phyloP scores from a whole-genome alignment of 2,113 vertebrate species.

The Microcebus ravelobensis region DNA sequence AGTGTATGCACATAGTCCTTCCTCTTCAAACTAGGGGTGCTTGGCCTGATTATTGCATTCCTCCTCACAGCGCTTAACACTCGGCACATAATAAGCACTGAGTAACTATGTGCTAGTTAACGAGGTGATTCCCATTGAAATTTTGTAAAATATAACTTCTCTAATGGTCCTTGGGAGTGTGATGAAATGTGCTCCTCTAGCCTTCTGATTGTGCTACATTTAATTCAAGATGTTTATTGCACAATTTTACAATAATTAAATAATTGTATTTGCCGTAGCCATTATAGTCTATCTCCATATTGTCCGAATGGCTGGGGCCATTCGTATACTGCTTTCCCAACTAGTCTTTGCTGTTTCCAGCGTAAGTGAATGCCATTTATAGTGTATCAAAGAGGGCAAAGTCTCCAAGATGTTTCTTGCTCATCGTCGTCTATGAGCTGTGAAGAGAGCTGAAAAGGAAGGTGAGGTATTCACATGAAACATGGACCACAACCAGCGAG shows the following conservation, averaged over 20 bases:
- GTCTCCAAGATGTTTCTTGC: fast-evolving
- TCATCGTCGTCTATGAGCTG: background rate
- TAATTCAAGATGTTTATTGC: background rate
- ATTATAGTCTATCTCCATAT: background rate
- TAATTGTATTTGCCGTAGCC: background rate
- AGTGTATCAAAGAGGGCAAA: background rate
- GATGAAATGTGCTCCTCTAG: background rate
- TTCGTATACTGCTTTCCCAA: background rate
- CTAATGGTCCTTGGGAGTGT: background rate
- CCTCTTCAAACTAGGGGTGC: fast-evolving
- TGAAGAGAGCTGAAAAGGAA: background rate
- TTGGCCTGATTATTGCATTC: background rate
- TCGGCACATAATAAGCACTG: fast-evolving
- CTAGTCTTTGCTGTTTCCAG: background rate
- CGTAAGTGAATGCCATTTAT: fast-evolving
- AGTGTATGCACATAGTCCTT: background rate
- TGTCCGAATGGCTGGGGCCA: background rate
- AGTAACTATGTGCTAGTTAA: background rate
- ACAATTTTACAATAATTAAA: background rate
- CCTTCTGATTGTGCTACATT: background rate
- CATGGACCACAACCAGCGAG: fast-evolving
- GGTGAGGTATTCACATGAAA: background rate
- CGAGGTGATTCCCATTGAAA: background rate
- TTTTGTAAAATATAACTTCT: background rate
- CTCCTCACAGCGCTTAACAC: background rate